These are phyloP conservation scores for Epinotia brunnichana DNA, from an alignment of 2,888 invertebrate species.

Conservation along the genomic window DNA sequence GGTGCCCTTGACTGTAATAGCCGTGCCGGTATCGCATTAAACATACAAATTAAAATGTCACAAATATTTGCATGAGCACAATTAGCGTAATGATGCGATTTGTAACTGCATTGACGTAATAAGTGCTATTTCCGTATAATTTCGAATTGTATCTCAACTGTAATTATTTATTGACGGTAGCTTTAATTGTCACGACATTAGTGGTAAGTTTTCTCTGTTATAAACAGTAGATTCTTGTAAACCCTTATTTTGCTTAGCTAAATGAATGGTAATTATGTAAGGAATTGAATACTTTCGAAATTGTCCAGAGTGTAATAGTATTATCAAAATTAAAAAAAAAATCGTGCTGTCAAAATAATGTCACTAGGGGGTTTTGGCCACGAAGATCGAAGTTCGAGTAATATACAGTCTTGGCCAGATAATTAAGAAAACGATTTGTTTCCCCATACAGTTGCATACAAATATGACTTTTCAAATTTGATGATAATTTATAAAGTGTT, in stretches of 20 bases:
- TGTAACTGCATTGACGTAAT: slow-evolving; percentile 2
- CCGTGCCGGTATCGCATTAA: no score
- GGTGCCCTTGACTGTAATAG: no score
- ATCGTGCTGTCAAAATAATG: no score
- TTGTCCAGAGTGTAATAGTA: background rate
- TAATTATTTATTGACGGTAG: slow-evolving; percentile 38
- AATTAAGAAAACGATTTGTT: no score
- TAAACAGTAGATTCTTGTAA: slow-evolving; percentile 33
- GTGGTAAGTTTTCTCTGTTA: slow-evolving; percentile 32
- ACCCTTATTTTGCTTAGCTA: slow-evolving; percentile 26
- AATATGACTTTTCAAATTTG: no score
- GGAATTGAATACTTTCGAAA: background rate
- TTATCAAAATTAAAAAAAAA: background rate
- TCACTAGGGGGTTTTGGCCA: no score
- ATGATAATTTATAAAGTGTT: no score
- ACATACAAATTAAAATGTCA: background rate
- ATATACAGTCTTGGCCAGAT: no score
- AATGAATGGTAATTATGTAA: slow-evolving; percentile 1
- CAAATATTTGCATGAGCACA: slow-evolving; percentile 25
- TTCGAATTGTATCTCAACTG: background rate
- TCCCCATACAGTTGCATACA: no score
- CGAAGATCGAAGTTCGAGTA: no score
- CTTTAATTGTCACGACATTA: slow-evolving; percentile 42
- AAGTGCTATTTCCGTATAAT: slow-evolving; percentile 18
- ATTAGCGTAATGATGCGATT: slow-evolving; percentile 14